Evolutionary conservation across 2,888 invertebrate species (phyloP).

Genomic region (Lepas anatifera): DNA sequence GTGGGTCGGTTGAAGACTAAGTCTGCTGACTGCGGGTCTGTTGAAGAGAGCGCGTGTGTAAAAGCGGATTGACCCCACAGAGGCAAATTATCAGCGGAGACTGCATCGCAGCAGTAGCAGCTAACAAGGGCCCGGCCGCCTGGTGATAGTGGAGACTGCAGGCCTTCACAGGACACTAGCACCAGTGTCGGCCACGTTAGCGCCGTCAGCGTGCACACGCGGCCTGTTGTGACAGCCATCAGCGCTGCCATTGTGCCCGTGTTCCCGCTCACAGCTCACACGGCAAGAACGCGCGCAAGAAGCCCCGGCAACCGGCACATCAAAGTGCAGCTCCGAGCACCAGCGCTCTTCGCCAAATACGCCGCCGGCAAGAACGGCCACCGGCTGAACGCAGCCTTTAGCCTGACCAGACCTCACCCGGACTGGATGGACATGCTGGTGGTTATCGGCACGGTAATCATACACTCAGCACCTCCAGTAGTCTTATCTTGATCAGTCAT

Average conservation of each 20-base stretch:
- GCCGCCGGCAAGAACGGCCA: background rate
- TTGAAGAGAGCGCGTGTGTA: too few species aligned
- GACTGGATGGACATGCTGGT: too few species aligned
- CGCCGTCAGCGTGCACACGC: background rate
- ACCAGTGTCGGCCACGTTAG: background rate
- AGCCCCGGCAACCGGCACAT: background rate
- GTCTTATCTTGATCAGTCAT: background rate
- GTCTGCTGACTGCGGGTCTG: too few species aligned
- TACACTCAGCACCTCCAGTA: background rate
- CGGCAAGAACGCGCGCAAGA: background rate
- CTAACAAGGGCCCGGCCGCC: background rate
- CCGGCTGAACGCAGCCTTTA: too few species aligned
- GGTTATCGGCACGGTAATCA: background rate
- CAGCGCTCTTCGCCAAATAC: background rate
- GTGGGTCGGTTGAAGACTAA: too few species aligned
- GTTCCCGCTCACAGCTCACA: too few species aligned
- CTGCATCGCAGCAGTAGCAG: background rate
- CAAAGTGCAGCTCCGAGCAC: background rate
- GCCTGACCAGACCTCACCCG: too few species aligned
- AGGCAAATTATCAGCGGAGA: too few species aligned
- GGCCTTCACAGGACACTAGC: background rate
- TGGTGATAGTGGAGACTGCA: conserved; percentile 4
- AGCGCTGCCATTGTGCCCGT: background rate
- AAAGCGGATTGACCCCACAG: too few species aligned
- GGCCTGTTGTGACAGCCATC: background rate